Evolutionary conservation across 1,140 invertebrate genomes (phyloP).

Genomic region (Cataglyphis hispanica): DNA sequence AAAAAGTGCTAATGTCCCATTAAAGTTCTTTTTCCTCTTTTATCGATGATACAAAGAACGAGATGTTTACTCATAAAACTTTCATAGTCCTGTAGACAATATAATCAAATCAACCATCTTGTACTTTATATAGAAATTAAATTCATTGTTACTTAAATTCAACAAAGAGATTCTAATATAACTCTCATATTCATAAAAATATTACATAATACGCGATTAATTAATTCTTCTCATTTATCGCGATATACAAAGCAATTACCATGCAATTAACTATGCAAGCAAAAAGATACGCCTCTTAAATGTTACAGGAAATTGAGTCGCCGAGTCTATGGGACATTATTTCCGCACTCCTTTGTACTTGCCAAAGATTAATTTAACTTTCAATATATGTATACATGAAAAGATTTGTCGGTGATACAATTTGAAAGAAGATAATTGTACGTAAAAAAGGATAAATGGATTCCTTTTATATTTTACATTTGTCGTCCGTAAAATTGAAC

Average conservation of each 20-base stretch:
- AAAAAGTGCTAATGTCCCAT: constrained; percentile 28
- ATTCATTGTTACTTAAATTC: not conserved
- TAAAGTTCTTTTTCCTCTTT: not conserved
- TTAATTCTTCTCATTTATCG: not conserved
- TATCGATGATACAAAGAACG: constrained; percentile 25
- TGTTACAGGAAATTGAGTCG: not conserved
- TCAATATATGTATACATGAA: not conserved
- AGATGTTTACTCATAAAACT: constrained; percentile 16
- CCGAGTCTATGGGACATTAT: not conserved
- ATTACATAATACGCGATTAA: not conserved
- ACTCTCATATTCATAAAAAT: not conserved
- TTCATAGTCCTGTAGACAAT: not conserved
- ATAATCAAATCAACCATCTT: not conserved
- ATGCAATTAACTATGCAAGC: not conserved
- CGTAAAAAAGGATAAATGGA: not conserved
- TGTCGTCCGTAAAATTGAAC: no score
- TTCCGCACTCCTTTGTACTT: not conserved
- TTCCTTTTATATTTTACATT: no score
- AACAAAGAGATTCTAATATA: not conserved
- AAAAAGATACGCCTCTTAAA: not conserved
- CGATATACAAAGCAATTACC: not conserved
- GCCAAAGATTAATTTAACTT: constrained; percentile 25
- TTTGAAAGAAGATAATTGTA: not conserved
- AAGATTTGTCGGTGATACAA: not conserved
- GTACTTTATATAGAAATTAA: not conserved